These are phyloP conservation scores for Pterostichus madidus DNA, from an alignment of 2,888 invertebrate species.

Conservation along the genomic window DNA sequence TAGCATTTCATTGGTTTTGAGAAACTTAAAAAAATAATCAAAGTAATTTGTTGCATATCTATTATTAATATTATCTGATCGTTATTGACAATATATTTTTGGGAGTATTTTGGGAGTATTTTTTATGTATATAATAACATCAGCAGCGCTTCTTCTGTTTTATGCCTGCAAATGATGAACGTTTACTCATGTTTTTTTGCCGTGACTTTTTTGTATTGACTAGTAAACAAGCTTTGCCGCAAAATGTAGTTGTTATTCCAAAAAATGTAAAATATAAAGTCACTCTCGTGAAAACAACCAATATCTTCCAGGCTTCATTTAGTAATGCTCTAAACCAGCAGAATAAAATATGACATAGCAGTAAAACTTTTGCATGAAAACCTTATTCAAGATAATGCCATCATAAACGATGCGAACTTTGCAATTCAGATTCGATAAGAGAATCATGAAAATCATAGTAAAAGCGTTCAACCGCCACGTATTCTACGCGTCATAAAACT, in stretches of 20 bases:
- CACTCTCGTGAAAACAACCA: background rate
- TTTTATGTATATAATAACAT: too few species aligned
- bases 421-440: slow-evolving; percentile 60
- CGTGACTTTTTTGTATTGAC: background rate
- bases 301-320: slow-evolving; percentile 37
- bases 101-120: too few species aligned
- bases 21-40: too few species aligned
- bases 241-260: slow-evolving; percentile 10
- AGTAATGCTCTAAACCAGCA: slow-evolving; percentile 33
- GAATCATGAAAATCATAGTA: slow-evolving; percentile 55
- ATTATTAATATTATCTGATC: too few species aligned
- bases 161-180: background rate
- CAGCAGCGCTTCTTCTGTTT: too few species aligned
- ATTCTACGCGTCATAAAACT: slow-evolving; percentile 58
- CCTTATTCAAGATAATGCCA: slow-evolving; percentile 52
- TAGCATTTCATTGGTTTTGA: too few species aligned
- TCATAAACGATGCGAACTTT: slow-evolving; percentile 54
- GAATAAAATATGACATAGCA: slow-evolving; percentile 53
- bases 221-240: background rate
- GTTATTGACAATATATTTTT: too few species aligned
- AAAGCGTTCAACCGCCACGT: slow-evolving; percentile 52
- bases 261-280: slow-evolving; percentile 21
- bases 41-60: too few species aligned
- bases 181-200: background rate
- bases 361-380: slow-evolving; percentile 51